phyloP scores from a whole-genome alignment of 2,797 vertebrate genomes.

The Danio aesculapii region DNA sequence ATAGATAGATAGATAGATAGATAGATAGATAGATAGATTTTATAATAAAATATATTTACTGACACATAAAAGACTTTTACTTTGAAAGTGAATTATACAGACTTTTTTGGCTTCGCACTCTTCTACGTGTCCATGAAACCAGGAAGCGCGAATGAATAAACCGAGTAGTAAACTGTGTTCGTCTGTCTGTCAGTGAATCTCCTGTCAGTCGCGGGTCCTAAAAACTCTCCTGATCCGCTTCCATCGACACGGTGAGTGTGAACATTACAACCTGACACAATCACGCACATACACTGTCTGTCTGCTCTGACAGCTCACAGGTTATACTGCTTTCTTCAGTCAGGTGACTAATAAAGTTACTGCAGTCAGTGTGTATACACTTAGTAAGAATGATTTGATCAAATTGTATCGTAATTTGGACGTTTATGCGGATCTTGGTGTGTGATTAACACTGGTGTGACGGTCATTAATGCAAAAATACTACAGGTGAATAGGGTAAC shows the following conservation, averaged over 20 bases:
- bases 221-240: not conserved
- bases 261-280: not conserved
- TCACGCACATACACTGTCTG: not conserved
- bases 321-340: not conserved
- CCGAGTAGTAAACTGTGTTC: not conserved
- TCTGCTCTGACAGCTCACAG: not conserved
- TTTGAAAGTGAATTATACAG: not conserved
- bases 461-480: too few species aligned
- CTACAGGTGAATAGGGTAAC: too few species aligned
- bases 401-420: not conserved
- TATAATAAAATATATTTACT: too few species aligned
- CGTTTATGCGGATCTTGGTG: not conserved
- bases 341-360: not conserved
- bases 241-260: slow-evolving; percentile 11
- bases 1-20: too few species aligned
- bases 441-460: not conserved
- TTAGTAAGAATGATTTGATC: not conserved
- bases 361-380: not conserved
- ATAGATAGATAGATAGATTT: not conserved
- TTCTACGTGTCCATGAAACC: slow-evolving; percentile 51
- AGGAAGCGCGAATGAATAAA: slow-evolving; percentile 60
- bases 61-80: not conserved
- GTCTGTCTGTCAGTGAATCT: not conserved
- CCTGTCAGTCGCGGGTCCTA: not conserved
- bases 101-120: slow-evolving; percentile 10